Base-by-base conservation (phyloP, 2,888 invertebrate genomes). In the Eupithecia vulgata region DNA sequence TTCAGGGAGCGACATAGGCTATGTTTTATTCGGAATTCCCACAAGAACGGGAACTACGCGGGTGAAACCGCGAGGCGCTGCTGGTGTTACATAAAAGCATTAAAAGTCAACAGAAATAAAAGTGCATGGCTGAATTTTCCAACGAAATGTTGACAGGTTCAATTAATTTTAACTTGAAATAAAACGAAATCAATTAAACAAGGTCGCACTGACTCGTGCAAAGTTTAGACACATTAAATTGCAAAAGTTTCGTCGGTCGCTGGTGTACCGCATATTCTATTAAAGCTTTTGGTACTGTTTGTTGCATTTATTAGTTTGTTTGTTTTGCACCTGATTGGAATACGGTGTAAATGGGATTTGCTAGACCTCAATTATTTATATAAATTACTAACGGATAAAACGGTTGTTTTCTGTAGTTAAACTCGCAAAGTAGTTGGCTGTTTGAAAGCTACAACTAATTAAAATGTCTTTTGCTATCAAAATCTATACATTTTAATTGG, bases 191-290 rank as follows among this genome's bases (percentile, higher is more conserved):
- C 73, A 77, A 78, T 77, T 76, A 72, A 76, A 76, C 71, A 65
- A 67, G 67, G 73, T 73, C 70, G 73, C 69, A 76, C 57, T 74
- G 73, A 73, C 69, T 68, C 71, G 70, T 66, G 52, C 71, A 34
- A 71, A 79, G 73, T 75, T 74, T 76, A 76, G 74, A 75, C 78
- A 78, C 74, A 78, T 76, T 76, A 78, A 76, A 80, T 80, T 80
- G 74, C 74, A 76, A 80, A 80, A 80, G 78, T 78, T 80, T 77
- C 72, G 67, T 67, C 25, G 66, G 74, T 68, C 61, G 75, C 75
- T 73, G 79, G 76, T 76, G 71, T 75, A 65, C 75, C 77, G 77
- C 79, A 77, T 76, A 74, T 78, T 80, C 75, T 77, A 78, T 78
- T 78, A 80, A 77, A 77, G 78, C 72, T 80, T 78, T 76, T 75